A percentile compares a stretch with the other conserved stretches of the same genome.
Conservation (phyloP, 2,113 vertebrate genomes). For the Bos indicus region DNA sequence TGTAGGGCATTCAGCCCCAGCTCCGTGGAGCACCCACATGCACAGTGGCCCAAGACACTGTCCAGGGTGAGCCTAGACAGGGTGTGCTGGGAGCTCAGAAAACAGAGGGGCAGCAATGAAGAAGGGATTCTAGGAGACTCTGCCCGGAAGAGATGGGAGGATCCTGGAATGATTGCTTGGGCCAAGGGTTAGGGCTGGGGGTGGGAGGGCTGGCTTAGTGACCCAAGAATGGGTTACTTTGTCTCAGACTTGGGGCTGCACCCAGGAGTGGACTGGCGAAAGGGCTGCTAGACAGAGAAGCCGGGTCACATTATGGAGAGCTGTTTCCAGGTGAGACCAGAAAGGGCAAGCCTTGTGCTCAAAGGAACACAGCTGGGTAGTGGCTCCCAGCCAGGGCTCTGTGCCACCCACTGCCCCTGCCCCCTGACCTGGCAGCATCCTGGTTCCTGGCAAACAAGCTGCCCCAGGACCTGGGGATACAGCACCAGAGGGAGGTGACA, state of each 20-base stretch:
- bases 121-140: neutral
- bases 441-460: neutral
- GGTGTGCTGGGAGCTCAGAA: neutral
- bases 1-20: neutral
- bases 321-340: neutral
- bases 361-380: neutral
- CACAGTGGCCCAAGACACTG: neutral
- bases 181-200: neutral
- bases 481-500: neutral
- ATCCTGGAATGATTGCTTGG: neutral
- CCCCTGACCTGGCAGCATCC: neutral
- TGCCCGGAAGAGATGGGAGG: neutral
- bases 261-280: fast-evolving
- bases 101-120: neutral
- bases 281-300: neutral
- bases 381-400: neutral
- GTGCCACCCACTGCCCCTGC: fast-evolving
- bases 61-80: neutral
- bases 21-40: neutral
- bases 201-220: neutral
- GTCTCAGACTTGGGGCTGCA: neutral
- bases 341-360: neutral
- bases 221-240: neutral
- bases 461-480: neutral
- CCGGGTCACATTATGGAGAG: neutral